Percentiles rank a stretch among this genome's conserved stretches.
These are phyloP conservation scores for Lepilemur septentrionalis DNA, from an alignment of 2,797 vertebrate genomes.

Conservation along the genomic window DNA sequence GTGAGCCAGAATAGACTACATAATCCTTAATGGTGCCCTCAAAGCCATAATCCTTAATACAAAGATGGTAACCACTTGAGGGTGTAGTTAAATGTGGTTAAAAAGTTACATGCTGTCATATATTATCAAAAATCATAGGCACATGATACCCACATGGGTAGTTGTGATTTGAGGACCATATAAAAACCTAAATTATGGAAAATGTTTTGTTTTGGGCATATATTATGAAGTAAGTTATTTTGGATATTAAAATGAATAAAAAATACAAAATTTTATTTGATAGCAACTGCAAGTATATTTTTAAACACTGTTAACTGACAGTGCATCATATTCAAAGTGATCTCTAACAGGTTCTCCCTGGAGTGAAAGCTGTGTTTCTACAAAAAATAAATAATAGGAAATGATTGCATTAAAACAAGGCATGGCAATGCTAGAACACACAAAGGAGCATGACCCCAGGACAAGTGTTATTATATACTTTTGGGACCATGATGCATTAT, in stretches of 20 bases:
- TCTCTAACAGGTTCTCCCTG: conserved; percentile 29
- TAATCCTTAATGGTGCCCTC: not conserved
- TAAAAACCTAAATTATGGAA: not conserved
- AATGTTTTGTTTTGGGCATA: not conserved
- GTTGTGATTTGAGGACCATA: not conserved
- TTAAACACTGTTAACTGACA: conserved; percentile 43
- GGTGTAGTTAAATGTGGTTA: not conserved
- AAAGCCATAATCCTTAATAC: not conserved
- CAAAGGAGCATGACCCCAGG: not conserved
- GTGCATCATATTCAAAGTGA: not conserved
- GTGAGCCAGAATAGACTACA: not conserved
- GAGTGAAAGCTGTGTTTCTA: not conserved
- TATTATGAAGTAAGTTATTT: not conserved
- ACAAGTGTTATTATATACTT: not conserved
- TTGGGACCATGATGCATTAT: not conserved
- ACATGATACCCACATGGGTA: too few relatives aligned
- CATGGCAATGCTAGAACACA: not conserved
- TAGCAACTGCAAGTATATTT: conserved; percentile 14
- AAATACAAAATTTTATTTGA: not conserved
- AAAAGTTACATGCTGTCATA: not conserved
- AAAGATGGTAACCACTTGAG: not conserved
- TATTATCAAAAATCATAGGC: not conserved
- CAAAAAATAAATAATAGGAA: not conserved
- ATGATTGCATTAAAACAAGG: not conserved
- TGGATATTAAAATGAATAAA: not conserved